phyloP scores from a whole-genome alignment of 2,888 invertebrate species.

The Agrotis puta region DNA sequence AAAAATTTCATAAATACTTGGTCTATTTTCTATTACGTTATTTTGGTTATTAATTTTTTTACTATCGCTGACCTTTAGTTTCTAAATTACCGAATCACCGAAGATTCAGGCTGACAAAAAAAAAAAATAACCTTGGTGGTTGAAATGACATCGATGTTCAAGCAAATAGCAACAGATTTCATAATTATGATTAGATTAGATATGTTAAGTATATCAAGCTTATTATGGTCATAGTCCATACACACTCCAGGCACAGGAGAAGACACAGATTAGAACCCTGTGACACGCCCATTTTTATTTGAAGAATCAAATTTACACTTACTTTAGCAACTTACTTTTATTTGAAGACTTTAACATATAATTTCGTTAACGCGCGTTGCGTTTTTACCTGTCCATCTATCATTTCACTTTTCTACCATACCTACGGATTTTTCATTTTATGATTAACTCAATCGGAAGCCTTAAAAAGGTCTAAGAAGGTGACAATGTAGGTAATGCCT shows the following conservation, averaged over 20 bases:
- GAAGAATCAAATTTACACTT: no score
- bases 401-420: neutral
- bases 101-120: no score
- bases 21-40: neutral
- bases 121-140: neutral
- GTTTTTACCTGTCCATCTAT: neutral
- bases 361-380: neutral
- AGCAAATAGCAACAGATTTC: neutral
- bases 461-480: neutral
- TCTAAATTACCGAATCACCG: neutral
- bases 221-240: neutral
- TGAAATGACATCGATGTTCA: neutral
- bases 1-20: no score
- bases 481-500: neutral
- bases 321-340: no score
- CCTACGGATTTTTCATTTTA: neutral
- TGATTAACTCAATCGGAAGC: constrained; percentile 1
- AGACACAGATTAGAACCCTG: neutral
- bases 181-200: no score
- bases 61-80: neutral
- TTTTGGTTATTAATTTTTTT: neutral
- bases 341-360: no score
- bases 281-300: constrained; percentile 13
- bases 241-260: neutral
- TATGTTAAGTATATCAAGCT: no score